Evolutionary conservation across 92 coral and sea anemone species (phyloP).

Genomic region (Epizoanthus ramosus): DNA sequence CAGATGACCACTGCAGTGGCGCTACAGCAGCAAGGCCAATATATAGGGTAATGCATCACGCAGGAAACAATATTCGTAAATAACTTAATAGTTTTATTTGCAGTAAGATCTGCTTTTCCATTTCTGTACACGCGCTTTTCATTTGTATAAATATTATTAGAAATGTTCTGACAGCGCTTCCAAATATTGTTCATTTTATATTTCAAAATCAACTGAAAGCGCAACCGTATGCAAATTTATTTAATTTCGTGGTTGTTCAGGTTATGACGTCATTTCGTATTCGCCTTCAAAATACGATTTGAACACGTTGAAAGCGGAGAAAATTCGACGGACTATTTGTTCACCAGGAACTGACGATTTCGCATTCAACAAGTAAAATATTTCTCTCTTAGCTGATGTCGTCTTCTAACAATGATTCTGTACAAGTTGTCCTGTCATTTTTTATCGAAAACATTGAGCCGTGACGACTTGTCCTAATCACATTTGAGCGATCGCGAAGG

Average conservation of each 20-base stretch:
- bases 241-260: not conserved
- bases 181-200: slow-evolving; percentile 19
- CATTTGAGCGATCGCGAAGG: slow-evolving; percentile 13
- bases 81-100: slow-evolving; percentile 23
- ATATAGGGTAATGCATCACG: not conserved
- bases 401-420: not conserved
- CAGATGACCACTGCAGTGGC: too few relatives aligned
- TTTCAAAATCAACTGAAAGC: slow-evolving; percentile 12
- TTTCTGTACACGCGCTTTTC: slow-evolving; percentile 21
- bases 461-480: not conserved
- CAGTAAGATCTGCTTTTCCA: slow-evolving; percentile 4
- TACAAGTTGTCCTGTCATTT: not conserved
- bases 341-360: slow-evolving; percentile 27
- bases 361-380: not conserved
- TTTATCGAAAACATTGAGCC: slow-evolving; percentile 7
- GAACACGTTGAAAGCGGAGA: slow-evolving; percentile 1
- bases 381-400: not conserved
- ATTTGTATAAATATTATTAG: slow-evolving; percentile 57
- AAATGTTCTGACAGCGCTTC: slow-evolving; percentile 30
- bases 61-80: slow-evolving; percentile 14
- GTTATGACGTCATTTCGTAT: slow-evolving; percentile 40
- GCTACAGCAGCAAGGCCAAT: too few relatives aligned
- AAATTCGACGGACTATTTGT: slow-evolving; percentile 1
- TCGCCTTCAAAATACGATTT: not conserved
- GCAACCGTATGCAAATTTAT: slow-evolving; percentile 31